Conservation (phyloP, 2,888 invertebrate genomes). For the Cheilosia pagana region DNA sequence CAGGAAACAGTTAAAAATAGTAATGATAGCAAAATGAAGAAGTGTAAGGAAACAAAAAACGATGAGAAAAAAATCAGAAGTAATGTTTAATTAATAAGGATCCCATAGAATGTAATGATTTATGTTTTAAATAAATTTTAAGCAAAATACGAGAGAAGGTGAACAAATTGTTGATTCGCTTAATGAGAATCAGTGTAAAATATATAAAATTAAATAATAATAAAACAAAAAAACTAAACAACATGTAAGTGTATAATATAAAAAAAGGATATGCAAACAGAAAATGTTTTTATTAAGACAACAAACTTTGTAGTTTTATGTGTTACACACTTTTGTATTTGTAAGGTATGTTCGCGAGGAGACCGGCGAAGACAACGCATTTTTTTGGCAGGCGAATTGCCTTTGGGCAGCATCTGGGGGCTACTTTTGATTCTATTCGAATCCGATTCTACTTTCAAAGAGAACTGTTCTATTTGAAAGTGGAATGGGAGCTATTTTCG, state of each 20-base stretch:
- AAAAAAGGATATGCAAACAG: background rate
- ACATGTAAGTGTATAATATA: background rate
- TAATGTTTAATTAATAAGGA: slow-evolving; percentile 44
- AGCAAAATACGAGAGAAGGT: slow-evolving; percentile 7
- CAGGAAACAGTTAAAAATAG: slow-evolving; percentile 4
- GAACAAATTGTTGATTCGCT: background rate
- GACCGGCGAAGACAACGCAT: too few relatives aligned
- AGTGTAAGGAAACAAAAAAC: slow-evolving; percentile 4
- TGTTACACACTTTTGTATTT: too few relatives aligned
- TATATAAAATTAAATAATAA: slow-evolving; percentile 18
- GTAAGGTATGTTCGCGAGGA: too few relatives aligned
- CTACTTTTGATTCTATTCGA: too few relatives aligned
- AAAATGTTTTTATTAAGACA: slow-evolving; percentile 1
- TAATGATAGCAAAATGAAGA: slow-evolving; percentile 24
- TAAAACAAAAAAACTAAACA: background rate
- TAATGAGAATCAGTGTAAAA: slow-evolving; percentile 28
- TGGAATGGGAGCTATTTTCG: too few relatives aligned
- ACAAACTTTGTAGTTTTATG: too few relatives aligned
- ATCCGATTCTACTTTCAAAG: too few relatives aligned
- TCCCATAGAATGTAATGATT: slow-evolving; percentile 44
- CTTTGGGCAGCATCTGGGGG: too few relatives aligned
- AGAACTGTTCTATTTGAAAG: too few relatives aligned
- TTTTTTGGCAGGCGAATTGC: too few relatives aligned
- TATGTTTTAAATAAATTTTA: slow-evolving; percentile 37
- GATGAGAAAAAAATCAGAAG: background rate